phyloP scores from a whole-genome alignment of 35 echinoderm and acorn worm species.

The Heliocidaris erythrogramma region DNA sequence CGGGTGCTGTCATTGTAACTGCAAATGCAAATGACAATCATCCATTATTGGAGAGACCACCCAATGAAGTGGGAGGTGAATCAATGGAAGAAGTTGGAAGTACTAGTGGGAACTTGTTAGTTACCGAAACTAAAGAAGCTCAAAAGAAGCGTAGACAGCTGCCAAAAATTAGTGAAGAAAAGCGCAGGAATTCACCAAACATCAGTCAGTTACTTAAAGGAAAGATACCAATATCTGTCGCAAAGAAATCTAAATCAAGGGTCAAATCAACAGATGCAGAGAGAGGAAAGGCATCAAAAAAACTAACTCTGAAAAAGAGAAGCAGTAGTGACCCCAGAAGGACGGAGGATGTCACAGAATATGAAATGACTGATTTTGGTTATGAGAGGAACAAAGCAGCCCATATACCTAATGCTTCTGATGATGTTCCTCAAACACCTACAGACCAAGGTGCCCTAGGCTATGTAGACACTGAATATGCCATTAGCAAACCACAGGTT shows the following conservation, averaged over 20 bases:
- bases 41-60: not conserved
- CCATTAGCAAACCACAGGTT: not conserved
- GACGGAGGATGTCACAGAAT: not conserved
- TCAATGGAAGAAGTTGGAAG: not conserved
- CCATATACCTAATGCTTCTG: not conserved
- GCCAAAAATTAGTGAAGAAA: slow-evolving; percentile 39
- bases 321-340: slow-evolving; percentile 22
- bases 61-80: not conserved
- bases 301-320: not conserved
- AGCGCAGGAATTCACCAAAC: slow-evolving; percentile 39
- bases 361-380: slow-evolving; percentile 32
- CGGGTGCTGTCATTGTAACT: not conserved
- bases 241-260: slow-evolving; percentile 1
- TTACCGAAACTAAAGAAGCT: not conserved
- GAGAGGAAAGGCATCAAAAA: not conserved
- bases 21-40: not conserved
- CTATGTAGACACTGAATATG: not conserved
- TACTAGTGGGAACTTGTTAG: not conserved
- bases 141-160: slow-evolving; percentile 55
- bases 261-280: not conserved
- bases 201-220: slow-evolving; percentile 28
- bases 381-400: not conserved
- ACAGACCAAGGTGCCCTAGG: not conserved
- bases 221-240: not conserved
- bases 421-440: not conserved